A percentile compares a stretch with the other conserved stretches of the same genome.
These are phyloP conservation scores for Sussaba pulchella DNA, from an alignment of 2,888 invertebrate genomes.

Conservation along the genomic window DNA sequence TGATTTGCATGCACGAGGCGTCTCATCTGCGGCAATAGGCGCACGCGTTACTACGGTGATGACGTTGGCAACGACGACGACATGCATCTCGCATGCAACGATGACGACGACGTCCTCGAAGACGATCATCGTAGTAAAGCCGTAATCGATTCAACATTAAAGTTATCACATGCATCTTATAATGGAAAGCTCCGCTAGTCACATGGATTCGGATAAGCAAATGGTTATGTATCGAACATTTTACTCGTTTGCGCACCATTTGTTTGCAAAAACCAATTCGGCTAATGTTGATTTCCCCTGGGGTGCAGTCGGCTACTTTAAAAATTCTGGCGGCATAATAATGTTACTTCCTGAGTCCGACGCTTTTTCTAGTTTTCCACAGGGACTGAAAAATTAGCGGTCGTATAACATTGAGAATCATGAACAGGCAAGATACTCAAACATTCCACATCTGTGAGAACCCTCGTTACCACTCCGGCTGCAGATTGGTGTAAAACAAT, in stretches of 20 bases:
- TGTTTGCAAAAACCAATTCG: no score
- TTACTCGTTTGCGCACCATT: no score
- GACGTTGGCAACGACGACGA: conserved; percentile 5
- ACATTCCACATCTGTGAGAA: not conserved
- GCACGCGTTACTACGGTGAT: conserved; percentile 11
- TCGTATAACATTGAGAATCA: not conserved
- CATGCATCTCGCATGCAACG: not conserved
- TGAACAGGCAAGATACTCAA: not conserved
- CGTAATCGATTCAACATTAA: no score
- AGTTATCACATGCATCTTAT: no score
- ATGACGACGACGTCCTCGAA: not conserved
- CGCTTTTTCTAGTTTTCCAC: not conserved
- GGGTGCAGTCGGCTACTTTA: no score
- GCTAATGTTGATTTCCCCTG: no score
- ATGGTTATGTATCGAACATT: no score
- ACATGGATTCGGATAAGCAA: no score
- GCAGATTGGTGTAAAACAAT: no score
- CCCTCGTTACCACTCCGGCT: no score
- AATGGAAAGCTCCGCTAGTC: no score
- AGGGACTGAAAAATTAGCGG: not conserved
- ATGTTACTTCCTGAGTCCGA: not conserved
- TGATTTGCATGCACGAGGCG: conserved; percentile 57
- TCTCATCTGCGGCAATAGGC: conserved; percentile 33
- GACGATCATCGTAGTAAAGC: no score
- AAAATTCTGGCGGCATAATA: not conserved